Evolutionary conservation across 2,113 vertebrate genomes (phyloP).

Genomic region (Ciconia stormi): DNA sequence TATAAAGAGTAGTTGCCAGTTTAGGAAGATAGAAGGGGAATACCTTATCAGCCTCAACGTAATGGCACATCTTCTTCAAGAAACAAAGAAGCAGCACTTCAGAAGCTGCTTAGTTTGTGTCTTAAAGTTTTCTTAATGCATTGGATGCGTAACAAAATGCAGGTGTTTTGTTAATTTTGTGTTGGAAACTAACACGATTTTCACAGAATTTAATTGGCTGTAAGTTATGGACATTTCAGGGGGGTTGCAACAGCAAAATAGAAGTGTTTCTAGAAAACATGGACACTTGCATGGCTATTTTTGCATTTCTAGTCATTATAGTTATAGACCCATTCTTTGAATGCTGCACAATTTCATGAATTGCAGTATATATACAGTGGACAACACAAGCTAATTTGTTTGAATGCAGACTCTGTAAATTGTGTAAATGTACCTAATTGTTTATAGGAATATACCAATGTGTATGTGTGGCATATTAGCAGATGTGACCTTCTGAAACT

Average conservation of each 20-base stretch:
- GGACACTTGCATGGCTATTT: slow-evolving; percentile 73
- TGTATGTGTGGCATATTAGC: slow-evolving; percentile 73
- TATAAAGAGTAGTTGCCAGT: slow-evolving; percentile 81
- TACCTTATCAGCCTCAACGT: slow-evolving; percentile 77
- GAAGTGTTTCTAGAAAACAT: slow-evolving; percentile 68
- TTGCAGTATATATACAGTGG: slow-evolving; percentile 68
- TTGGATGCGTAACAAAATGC: background rate
- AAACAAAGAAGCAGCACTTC: slow-evolving; percentile 75
- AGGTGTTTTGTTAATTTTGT: slow-evolving; percentile 73
- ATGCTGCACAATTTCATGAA: slow-evolving; percentile 58
- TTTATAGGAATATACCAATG: slow-evolving; percentile 77
- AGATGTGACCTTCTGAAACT: slow-evolving; percentile 72
- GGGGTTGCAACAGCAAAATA: slow-evolving; percentile 72
- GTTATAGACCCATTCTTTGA: slow-evolving; percentile 64
- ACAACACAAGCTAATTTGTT: slow-evolving; percentile 78
- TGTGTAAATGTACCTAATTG: slow-evolving; percentile 75
- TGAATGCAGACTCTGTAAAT: slow-evolving; percentile 80
- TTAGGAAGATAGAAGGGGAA: slow-evolving; percentile 78
- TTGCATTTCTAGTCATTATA: slow-evolving; percentile 61
- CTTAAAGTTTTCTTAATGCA: too few relatives aligned
- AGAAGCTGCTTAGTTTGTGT: slow-evolving; percentile 67
- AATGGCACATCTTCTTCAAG: slow-evolving; percentile 74
- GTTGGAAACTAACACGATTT: slow-evolving; percentile 75
- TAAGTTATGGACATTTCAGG: slow-evolving; percentile 76
- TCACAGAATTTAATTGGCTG: slow-evolving; percentile 76